A percentile compares a stretch with the other conserved stretches of the same genome.
These are phyloP conservation scores for Megamerina dolium DNA, from an alignment of 2,888 invertebrate genomes.

Conservation along the genomic window DNA sequence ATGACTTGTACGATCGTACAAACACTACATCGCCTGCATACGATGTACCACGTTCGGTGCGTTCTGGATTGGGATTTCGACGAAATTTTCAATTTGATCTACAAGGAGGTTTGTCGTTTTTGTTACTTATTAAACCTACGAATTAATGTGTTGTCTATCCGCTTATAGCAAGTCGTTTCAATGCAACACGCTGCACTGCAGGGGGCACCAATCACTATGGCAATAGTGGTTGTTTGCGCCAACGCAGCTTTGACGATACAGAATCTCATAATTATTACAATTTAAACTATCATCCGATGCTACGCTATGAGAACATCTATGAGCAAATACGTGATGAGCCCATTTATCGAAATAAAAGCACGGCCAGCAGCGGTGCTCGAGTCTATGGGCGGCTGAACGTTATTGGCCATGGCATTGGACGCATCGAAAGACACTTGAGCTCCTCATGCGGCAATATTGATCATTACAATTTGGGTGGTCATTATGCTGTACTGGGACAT, in stretches of 20 bases:
- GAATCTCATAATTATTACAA: conserved; percentile 49
- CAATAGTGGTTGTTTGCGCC: conserved; percentile 34
- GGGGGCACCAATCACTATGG: conserved; percentile 23
- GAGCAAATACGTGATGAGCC: conserved; percentile 54
- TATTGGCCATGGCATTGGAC: conserved; percentile 54
- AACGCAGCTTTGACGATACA: conserved; percentile 49
- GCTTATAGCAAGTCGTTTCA: conserved; percentile 31
- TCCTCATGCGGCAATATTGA: conserved; percentile 62
- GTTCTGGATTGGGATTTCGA: conserved; percentile 45
- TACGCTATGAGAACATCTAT: conserved; percentile 53
- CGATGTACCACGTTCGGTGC: conserved; percentile 46
- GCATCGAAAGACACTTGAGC: conserved; percentile 58
- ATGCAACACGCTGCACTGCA: conserved; percentile 30
- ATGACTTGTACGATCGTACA: conserved; percentile 48
- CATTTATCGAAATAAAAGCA: conserved; percentile 42
- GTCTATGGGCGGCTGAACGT: conserved; percentile 55
- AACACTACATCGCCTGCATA: conserved; percentile 38
- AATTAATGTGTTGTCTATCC: no score
- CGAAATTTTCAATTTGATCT: conserved; percentile 48
- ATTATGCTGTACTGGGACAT: conserved; percentile 49
- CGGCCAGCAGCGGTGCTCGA: conserved; percentile 30
- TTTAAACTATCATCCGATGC: conserved; percentile 36
- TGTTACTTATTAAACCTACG: not conserved
- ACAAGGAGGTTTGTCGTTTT: conserved; percentile 32
- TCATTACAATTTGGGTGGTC: conserved; percentile 50